phyloP scores from a whole-genome alignment of 2,797 vertebrate species.

The Melanotaenia parkinsoni region DNA sequence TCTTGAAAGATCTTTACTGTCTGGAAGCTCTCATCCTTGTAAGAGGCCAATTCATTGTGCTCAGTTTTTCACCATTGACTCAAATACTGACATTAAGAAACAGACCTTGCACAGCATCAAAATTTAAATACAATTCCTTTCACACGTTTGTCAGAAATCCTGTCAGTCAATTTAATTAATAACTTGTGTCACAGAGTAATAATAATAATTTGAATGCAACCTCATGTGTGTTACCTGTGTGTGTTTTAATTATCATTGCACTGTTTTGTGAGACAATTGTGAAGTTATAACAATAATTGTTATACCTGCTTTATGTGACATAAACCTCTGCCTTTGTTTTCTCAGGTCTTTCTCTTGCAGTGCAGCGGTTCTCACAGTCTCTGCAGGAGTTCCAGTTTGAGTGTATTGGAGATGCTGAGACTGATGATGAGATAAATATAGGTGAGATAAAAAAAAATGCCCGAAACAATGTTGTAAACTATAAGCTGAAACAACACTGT shows the following conservation, averaged over 20 bases:
- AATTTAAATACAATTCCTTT: background rate
- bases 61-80: background rate
- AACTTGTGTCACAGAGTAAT: background rate
- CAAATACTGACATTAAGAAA: background rate
- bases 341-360: conserved; percentile 94
- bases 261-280: conserved; percentile 7
- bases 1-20: background rate
- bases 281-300: background rate
- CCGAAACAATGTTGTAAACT: background rate
- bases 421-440: conserved; percentile 97
- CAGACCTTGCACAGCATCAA: background rate
- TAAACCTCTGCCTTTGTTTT: conserved; percentile 1
- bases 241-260: background rate
- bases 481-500: background rate
- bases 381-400: conserved; percentile 98
- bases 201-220: background rate
- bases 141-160: too few relatives aligned
- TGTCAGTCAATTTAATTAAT: background rate
- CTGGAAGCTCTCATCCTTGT: background rate
- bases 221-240: background rate
- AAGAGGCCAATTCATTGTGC: background rate
- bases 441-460: conserved; percentile 78
- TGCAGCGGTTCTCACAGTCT: conserved; percentile 97
- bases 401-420: conserved; percentile 97
- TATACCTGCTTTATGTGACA: background rate